phyloP scores from a whole-genome alignment of 2,888 invertebrate genomes.

The Hermaeophaga mercurialis region DNA sequence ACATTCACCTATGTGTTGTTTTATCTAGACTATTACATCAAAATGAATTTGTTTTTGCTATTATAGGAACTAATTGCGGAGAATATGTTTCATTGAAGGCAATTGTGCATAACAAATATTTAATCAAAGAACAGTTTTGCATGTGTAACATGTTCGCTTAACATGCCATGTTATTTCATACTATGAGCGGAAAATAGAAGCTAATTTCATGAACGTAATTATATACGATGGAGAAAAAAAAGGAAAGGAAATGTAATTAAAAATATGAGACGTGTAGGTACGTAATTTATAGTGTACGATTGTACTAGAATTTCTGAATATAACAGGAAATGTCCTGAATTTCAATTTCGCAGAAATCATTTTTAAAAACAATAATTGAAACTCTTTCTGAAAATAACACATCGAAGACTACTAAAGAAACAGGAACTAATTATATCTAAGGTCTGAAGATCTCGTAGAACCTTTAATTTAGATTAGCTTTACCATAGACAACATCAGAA shows the following conservation, averaged over 20 bases:
- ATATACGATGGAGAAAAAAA: background rate
- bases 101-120: conserved; percentile 27
- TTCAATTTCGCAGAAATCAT: too few relatives aligned
- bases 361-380: too few relatives aligned
- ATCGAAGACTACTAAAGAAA: too few relatives aligned
- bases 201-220: conserved; percentile 21
- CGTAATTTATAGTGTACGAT: too few relatives aligned
- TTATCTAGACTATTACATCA: conserved; percentile 13
- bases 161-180: conserved; percentile 19
- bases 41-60: conserved; percentile 15
- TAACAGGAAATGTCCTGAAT: too few relatives aligned
- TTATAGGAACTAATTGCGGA: conserved; percentile 17
- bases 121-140: conserved; percentile 26
- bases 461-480: too few relatives aligned
- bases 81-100: conserved; percentile 18
- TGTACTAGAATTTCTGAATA: too few relatives aligned
- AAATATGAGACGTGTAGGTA: too few relatives aligned
- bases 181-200: conserved; percentile 11
- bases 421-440: too few relatives aligned
- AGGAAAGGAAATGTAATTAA: background rate
- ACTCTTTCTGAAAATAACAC: too few relatives aligned
- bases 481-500: too few relatives aligned
- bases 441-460: too few relatives aligned
- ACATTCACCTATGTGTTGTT: conserved; percentile 6
- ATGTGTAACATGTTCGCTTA: conserved; percentile 14